Conservation (phyloP, 2,797 vertebrate genomes). For the Pangasius mekongensis region DNA sequence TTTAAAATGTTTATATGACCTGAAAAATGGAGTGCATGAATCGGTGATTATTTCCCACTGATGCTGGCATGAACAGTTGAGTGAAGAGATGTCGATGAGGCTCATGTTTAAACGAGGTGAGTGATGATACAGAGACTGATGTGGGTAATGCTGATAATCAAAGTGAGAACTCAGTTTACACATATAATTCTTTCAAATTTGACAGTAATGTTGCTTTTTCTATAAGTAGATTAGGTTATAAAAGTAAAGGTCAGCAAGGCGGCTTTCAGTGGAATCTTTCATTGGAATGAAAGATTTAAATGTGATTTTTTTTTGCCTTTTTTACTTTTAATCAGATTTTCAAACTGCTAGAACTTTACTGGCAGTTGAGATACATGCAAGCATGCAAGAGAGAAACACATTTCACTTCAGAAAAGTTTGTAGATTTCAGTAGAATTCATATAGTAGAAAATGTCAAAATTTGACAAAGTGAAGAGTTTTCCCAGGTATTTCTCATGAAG, state of each 20-base stretch:
- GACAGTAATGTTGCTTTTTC: background rate
- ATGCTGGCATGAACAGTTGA: background rate
- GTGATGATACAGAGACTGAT: background rate
- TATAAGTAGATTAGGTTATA: background rate
- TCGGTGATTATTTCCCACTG: background rate
- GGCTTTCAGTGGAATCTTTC: too few relatives aligned
- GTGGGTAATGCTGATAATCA: background rate
- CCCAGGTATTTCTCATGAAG: too few relatives aligned
- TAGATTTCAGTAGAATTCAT: too few relatives aligned
- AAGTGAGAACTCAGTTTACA: background rate
- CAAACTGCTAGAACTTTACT: too few relatives aligned
- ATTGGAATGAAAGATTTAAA: background rate
- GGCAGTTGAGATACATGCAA: too few relatives aligned
- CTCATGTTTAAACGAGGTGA: background rate
- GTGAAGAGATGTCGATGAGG: background rate
- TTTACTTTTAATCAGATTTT: too few relatives aligned
- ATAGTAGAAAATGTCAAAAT: too few relatives aligned
- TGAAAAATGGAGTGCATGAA: background rate
- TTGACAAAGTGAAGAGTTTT: too few relatives aligned
- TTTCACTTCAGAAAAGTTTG: too few relatives aligned
- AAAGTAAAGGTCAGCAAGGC: background rate
- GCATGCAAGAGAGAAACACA: too few relatives aligned
- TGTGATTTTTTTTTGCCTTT: too few relatives aligned
- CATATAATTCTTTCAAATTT: background rate
- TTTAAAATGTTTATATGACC: background rate